phyloP scores from a whole-genome alignment of 37 sponge, comb jelly and placozoan species.

The Ianthella basta region DNA sequence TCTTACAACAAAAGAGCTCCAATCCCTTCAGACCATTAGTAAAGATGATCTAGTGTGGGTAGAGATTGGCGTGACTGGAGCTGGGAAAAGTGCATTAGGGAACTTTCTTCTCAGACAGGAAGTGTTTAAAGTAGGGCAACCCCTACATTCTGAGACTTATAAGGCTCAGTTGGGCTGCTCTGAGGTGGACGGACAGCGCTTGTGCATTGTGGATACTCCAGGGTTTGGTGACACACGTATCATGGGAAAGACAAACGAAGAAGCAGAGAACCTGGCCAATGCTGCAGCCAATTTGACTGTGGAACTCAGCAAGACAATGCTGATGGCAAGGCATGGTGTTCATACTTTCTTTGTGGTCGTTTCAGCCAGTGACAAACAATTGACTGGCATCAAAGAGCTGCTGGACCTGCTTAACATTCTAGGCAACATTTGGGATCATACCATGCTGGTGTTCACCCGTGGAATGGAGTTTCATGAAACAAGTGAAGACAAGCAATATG shows the following conservation, averaged over 20 bases:
- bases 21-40: neutral
- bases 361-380: neutral
- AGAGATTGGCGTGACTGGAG: conserved; percentile 20
- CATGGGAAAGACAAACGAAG: neutral
- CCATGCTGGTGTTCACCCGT: conserved; percentile 6
- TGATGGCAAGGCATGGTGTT: neutral
- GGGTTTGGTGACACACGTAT: neutral
- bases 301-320: neutral
- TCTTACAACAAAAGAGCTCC: too few relatives aligned
- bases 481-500: too few relatives aligned
- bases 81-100: conserved; percentile 5
- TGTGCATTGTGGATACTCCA: neutral
- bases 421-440: conserved; percentile 21
- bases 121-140: neutral
- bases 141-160: neutral
- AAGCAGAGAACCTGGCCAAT: neutral
- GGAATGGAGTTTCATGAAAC: neutral
- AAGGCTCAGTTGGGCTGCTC: neutral
- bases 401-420: conserved; percentile 4
- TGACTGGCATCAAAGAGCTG: neutral
- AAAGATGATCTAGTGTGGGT: neutral
- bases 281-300: neutral
- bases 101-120: conserved; percentile 2
- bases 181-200: too few relatives aligned
- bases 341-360: neutral